Conservation (phyloP, 2,888 invertebrate genomes). For the Oligia strigilis region DNA sequence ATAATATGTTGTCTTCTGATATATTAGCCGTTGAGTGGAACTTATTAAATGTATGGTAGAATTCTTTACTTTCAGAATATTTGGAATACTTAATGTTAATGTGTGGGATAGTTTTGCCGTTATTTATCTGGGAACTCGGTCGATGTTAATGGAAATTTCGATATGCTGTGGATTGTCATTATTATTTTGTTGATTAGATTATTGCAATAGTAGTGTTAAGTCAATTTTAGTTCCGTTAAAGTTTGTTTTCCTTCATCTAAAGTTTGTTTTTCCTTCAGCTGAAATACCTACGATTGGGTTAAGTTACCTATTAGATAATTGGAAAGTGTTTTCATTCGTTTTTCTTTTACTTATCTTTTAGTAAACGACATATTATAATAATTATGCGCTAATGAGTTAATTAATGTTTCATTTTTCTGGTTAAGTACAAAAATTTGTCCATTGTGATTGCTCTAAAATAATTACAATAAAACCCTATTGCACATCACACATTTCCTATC, state of each 20-base stretch:
- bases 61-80: slow-evolving; percentile 9
- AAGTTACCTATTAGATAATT: background rate
- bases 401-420: background rate
- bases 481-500: background rate
- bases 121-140: slow-evolving; percentile 30
- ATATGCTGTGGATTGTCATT: background rate
- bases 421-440: background rate
- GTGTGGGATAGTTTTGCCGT: slow-evolving; percentile 42
- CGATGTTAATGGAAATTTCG: background rate
- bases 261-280: too few species aligned
- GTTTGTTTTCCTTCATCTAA: background rate
- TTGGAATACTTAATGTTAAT: background rate
- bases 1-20: slow-evolving; percentile 35
- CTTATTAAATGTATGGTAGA: slow-evolving; percentile 37
- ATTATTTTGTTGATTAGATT: slow-evolving; percentile 7
- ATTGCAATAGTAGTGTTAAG: background rate
- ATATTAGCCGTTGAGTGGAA: slow-evolving; percentile 29
- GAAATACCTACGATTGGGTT: background rate
- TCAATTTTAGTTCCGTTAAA: background rate
- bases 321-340: background rate
- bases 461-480: background rate
- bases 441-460: background rate
- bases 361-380: background rate
- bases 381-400: background rate
- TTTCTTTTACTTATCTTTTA: background rate